Conservation (phyloP, 2,113 vertebrate genomes). For the Myrmophylax atrothorax region DNA sequence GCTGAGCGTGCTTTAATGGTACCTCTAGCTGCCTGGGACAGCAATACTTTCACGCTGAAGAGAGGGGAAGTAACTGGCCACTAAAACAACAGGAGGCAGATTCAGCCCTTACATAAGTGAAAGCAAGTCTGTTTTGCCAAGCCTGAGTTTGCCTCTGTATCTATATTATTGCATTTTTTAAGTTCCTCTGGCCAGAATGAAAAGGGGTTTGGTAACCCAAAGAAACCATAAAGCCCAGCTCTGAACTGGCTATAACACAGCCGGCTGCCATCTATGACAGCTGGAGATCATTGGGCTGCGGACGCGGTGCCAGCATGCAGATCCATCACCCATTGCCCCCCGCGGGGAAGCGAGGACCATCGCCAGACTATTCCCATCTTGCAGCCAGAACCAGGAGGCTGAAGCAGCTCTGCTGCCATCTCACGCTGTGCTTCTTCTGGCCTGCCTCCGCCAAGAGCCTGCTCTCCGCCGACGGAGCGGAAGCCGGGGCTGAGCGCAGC, state of each 20-base stretch:
- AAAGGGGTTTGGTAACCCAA: not conserved
- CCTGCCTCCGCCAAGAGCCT: not conserved
- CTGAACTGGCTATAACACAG: not conserved
- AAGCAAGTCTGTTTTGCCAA: conserved; percentile 9
- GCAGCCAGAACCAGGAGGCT: conserved; percentile 30
- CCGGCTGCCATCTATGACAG: conserved; percentile 9
- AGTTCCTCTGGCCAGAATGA: not conserved
- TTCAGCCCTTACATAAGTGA: conserved; percentile 40
- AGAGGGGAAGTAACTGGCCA: not conserved
- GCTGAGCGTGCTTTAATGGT: not conserved
- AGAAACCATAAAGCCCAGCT: not conserved
- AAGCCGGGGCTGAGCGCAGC: not conserved
- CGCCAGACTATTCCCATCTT: conserved; percentile 42
- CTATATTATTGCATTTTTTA: not conserved
- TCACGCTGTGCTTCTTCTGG: conserved; percentile 32
- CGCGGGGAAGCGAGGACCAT: not conserved
- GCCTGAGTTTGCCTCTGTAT: not conserved
- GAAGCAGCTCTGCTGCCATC: conserved; percentile 33
- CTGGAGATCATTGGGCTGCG: not conserved
- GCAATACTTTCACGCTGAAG: not conserved
- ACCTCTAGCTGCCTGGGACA: not conserved
- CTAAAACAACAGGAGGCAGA: not conserved
- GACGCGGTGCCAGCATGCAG: not conserved
- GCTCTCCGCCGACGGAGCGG: not conserved
- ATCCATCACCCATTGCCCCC: conserved; percentile 24